These are phyloP conservation scores for Drosophila sp. DNA, from an alignment of 1,140 invertebrate species.

Conservation along the genomic window DNA sequence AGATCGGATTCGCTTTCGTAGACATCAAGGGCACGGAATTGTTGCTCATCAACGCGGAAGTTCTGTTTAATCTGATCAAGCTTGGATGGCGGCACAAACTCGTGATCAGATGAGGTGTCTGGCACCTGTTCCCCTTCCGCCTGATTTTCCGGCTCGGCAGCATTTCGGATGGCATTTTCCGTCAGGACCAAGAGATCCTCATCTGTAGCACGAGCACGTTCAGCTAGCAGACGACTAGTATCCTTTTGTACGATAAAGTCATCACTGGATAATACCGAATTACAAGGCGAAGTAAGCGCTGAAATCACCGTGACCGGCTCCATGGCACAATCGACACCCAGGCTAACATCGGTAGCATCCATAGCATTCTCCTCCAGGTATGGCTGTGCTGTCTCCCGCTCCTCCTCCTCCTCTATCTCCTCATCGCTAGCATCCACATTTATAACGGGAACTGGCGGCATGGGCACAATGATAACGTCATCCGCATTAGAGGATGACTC, in stretches of 20 bases:
- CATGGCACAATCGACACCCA: constrained; percentile 20
- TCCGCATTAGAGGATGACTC: constrained; percentile 51
- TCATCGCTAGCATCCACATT: constrained; percentile 63
- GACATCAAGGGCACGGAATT: constrained; percentile 77
- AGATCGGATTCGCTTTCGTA: constrained; percentile 83
- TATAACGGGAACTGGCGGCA: constrained; percentile 66
- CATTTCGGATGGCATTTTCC: constrained; percentile 60
- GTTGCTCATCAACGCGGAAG: constrained; percentile 72
- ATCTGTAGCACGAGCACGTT: constrained; percentile 62
- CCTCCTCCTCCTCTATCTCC: constrained; percentile 15
- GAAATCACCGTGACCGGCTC: constrained; percentile 7
- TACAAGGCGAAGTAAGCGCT: constrained; percentile 60
- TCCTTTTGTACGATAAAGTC: constrained; percentile 81
- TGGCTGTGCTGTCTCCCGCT: constrained; percentile 2
- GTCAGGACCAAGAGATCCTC: constrained; percentile 71
- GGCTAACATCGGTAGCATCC: constrained; percentile 65
- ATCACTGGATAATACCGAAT: constrained; percentile 74
- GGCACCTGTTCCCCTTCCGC: not conserved
- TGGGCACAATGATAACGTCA: constrained; percentile 70
- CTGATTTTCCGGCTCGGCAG: constrained; percentile 19
- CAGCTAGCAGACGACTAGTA: constrained; percentile 58
- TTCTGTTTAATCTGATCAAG: constrained; percentile 61
- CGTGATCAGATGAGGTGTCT: constrained; percentile 62
- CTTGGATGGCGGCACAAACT: constrained; percentile 67
- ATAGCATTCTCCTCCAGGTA: constrained; percentile 74